phyloP scores from a whole-genome alignment of 2,113 vertebrate genomes.

The Brachyhypopomus occidentalis region DNA sequence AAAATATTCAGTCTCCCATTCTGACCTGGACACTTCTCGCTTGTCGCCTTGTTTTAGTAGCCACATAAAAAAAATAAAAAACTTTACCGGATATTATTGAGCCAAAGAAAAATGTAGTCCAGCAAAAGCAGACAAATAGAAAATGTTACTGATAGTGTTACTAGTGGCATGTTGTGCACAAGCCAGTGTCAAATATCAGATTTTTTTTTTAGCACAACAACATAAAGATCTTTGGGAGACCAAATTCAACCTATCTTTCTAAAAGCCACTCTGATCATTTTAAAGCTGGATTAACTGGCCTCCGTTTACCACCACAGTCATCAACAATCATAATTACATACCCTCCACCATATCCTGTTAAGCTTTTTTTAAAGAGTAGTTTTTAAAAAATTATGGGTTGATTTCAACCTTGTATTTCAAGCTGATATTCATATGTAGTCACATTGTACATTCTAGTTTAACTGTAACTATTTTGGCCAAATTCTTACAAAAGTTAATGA shows the following conservation, averaged over 20 bases:
- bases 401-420: not conserved
- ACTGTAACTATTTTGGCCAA: not conserved
- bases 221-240: not conserved
- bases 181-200: not conserved
- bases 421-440: not conserved
- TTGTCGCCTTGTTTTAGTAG: not conserved
- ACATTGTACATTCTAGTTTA: not conserved
- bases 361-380: not conserved
- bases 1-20: not conserved
- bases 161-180: not conserved
- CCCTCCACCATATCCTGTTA: not conserved
- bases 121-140: not conserved
- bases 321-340: not conserved
- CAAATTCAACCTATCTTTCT: not conserved
- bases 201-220: constrained; percentile 4
- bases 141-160: not conserved
- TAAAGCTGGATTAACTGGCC: constrained; percentile 5
- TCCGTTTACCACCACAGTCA: not conserved
- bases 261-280: not conserved
- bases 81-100: constrained; percentile 11
- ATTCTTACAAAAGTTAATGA: not conserved
- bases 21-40: not conserved
- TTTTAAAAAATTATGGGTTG: not conserved
- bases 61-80: not conserved
- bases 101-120: constrained; percentile 40